Evolutionary conservation across 2,888 invertebrate genomes (phyloP).

Genomic region (Chrysolina oricalcia): DNA sequence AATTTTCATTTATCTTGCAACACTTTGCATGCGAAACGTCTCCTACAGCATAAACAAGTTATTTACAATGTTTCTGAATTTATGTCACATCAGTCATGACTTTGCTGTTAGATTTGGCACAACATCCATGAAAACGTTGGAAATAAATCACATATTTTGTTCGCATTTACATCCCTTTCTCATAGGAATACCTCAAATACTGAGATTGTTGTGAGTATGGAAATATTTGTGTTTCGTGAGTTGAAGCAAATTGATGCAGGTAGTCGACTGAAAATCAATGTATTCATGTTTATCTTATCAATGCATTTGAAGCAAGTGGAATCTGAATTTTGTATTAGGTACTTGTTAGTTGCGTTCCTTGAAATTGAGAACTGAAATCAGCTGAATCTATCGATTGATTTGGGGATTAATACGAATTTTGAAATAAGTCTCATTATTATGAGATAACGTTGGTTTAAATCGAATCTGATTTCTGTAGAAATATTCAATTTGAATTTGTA

Average conservation of each 20-base stretch:
- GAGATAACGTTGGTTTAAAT: too few relatives aligned
- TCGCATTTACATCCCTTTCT: conserved; percentile 23
- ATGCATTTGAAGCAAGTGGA: neutral
- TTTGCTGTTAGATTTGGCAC: conserved; percentile 9
- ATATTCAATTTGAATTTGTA: too few relatives aligned
- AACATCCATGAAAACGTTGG: conserved; percentile 25
- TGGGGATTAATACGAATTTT: too few relatives aligned
- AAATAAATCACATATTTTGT: conserved; percentile 26
- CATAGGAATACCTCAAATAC: conserved; percentile 6
- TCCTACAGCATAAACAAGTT: conserved; percentile 32
- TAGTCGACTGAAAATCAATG: conserved; percentile 3
- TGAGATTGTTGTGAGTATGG: neutral
- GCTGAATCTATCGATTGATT: too few relatives aligned
- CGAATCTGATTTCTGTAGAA: too few relatives aligned
- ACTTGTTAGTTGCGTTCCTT: neutral
- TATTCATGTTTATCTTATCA: conserved; percentile 22
- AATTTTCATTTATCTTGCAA: conserved; percentile 35
- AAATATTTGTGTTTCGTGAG: conserved; percentile 17
- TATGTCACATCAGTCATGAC: conserved; percentile 37
- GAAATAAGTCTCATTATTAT: too few relatives aligned
- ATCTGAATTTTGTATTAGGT: neutral
- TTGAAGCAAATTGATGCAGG: neutral
- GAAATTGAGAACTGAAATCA: too few relatives aligned
- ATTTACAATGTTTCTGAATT: conserved; percentile 42
- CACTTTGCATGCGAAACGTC: conserved; percentile 36